Evolutionary conservation across 1,140 invertebrate genomes (phyloP).

Genomic region (Diprion similis): DNA sequence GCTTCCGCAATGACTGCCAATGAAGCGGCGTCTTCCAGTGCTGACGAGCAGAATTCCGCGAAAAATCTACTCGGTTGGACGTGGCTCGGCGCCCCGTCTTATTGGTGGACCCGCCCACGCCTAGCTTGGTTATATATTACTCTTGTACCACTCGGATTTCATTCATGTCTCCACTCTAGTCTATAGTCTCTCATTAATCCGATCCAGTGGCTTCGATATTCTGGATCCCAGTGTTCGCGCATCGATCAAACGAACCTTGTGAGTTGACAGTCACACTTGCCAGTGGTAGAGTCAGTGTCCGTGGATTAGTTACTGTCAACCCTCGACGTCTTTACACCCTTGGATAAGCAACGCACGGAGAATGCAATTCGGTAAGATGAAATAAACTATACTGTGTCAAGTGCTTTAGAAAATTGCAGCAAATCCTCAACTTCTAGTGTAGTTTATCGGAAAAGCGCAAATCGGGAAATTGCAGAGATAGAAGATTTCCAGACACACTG

Average conservation of each 20-base stretch:
- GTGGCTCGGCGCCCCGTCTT: conserved; percentile 20
- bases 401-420: no score
- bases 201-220: conserved; percentile 17
- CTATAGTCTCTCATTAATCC: conserved; percentile 52
- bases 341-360: conserved; percentile 13
- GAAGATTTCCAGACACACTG: no score
- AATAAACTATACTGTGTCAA: no score
- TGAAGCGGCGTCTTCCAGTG: background rate
- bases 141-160: conserved; percentile 45
- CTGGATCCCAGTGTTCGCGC: conserved; percentile 27
- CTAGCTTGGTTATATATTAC: conserved; percentile 50
- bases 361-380: background rate
- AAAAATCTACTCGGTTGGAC: conserved; percentile 21
- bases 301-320: background rate
- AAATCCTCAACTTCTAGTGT: background rate
- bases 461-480: no score
- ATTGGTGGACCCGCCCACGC: conserved; percentile 47
- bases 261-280: background rate
- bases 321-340: conserved; percentile 27
- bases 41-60: conserved; percentile 28
- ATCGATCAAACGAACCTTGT: conserved; percentile 30
- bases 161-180: conserved; percentile 52
- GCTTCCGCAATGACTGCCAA: background rate
- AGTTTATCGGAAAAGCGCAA: background rate
- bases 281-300: background rate